Evolutionary conservation across 2,113 vertebrate genomes (phyloP).

Genomic region (Crotalus tigris): DNA sequence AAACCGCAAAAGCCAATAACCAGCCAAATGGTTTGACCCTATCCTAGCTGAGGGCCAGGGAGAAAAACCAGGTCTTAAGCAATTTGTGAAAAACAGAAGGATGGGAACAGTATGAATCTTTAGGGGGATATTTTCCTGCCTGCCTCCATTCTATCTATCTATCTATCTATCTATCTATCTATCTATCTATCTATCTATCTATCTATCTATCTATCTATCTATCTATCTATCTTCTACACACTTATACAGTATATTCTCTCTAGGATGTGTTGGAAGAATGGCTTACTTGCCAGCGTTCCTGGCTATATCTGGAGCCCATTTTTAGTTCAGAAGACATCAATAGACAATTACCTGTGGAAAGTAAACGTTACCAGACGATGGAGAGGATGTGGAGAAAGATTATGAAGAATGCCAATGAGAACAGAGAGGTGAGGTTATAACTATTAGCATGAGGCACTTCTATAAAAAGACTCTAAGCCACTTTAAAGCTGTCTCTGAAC

Average conservation of each 20-base stretch:
- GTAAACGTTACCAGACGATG: conserved; percentile 79
- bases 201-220: neutral
- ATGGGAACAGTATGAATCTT: neutral
- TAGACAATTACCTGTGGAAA: conserved; percentile 83
- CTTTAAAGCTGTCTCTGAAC: neutral
- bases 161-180: neutral
- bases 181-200: neutral
- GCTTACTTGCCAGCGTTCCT: conserved; percentile 85
- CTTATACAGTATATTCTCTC: neutral
- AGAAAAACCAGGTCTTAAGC: neutral
- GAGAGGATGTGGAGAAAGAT: conserved; percentile 81
- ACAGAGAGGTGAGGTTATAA: conserved; percentile 71
- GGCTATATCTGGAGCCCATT: conserved; percentile 92
- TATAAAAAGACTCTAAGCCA: neutral
- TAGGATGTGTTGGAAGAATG: conserved; percentile 92
- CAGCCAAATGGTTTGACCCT: neutral
- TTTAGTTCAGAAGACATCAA: conserved; percentile 92
- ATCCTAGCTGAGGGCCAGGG: neutral
- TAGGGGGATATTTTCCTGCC: neutral
- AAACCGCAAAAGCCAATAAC: neutral
- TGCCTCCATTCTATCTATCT: too few relatives aligned
- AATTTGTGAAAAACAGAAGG: neutral
- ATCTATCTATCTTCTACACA: neutral
- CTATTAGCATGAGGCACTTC: neutral
- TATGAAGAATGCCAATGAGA: conserved; percentile 80